Evolutionary conservation across 2,888 invertebrate species (phyloP), one percentile per base, ranked within the genome.

Genomic region (Phaedon cochleariae): DNA sequence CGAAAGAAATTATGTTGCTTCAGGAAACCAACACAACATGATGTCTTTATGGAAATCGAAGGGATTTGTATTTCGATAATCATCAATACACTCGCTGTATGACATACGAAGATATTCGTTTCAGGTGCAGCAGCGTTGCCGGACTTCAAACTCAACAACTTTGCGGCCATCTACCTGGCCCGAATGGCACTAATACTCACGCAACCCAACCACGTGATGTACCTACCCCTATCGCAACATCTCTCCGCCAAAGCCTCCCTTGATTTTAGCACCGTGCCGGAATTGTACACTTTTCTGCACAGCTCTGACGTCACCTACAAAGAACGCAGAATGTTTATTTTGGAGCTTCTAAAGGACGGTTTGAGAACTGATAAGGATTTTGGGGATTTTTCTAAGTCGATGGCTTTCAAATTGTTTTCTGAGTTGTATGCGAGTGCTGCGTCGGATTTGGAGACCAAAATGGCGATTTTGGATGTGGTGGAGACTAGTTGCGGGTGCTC

Each of bases 221-320:
- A 94, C 82, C 87, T 89, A 72, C 89, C 91, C 0, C 85, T 97
- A n/a, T 77, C 79, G 0, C 77, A 78, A 20, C 82, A 82, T 73
- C 71, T 84, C 20, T 69, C 74, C 1, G 76, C 78, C 0, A 95
- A 94, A 81, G 90, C 92, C 10, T 86, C 87, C 7, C 86, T 96
- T 15, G 90, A 95, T 78, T 85, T 96, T 15, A 86, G 88, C 12
- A 87, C 90, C 2, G 90, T 97, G n/a, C 97, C 97, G 0, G 96
- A 97, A 80, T 91, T 96, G 77, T 89, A 94, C 66, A 90, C 92
- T 58, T 87, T 96, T 37, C 91, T 96, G 78, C 92, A 94, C 79
- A 94, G 93, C 68, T 87, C 90, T 9, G 92, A 93, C 62, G 85
- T 93, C 0, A 88, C 91, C 73, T 86, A 88, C 59, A 86, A 87